Conservation (phyloP, 2,888 invertebrate species). For the Eupithecia tripunctaria region DNA sequence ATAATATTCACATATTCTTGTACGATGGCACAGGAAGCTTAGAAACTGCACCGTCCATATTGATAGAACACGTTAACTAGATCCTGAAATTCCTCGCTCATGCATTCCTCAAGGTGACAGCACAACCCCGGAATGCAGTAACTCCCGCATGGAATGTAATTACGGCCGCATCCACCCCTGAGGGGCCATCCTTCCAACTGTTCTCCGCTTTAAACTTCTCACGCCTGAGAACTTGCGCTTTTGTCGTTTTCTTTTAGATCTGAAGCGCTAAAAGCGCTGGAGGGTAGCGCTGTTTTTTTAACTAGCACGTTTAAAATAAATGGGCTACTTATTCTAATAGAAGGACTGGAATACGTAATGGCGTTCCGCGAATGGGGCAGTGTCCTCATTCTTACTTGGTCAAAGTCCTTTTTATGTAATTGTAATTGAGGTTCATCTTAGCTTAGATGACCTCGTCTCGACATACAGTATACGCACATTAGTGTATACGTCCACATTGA, state of each 20-base stretch:
- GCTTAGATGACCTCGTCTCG: background rate
- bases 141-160: background rate
- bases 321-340: background rate
- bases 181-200: conserved; percentile 42
- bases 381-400: background rate
- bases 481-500: background rate
- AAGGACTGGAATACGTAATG: conserved; percentile 2
- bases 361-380: background rate
- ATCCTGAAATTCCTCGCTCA: background rate
- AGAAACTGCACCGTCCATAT: background rate
- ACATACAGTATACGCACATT: too few species aligned
- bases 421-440: background rate
- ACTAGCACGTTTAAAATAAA: conserved; percentile 9
- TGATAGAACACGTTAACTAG: background rate
- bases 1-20: background rate
- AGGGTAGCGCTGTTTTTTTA: background rate
- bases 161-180: background rate
- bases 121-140: background rate
- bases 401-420: background rate
- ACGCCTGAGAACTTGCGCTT: conserved; percentile 23
- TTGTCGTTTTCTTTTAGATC: conserved; percentile 31
- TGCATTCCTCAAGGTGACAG: background rate
- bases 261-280: conserved; percentile 12
- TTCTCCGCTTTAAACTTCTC: conserved; percentile 39
- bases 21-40: background rate